phyloP scores from a whole-genome alignment of 2,113 vertebrate genomes.

The Jacana jacana region DNA sequence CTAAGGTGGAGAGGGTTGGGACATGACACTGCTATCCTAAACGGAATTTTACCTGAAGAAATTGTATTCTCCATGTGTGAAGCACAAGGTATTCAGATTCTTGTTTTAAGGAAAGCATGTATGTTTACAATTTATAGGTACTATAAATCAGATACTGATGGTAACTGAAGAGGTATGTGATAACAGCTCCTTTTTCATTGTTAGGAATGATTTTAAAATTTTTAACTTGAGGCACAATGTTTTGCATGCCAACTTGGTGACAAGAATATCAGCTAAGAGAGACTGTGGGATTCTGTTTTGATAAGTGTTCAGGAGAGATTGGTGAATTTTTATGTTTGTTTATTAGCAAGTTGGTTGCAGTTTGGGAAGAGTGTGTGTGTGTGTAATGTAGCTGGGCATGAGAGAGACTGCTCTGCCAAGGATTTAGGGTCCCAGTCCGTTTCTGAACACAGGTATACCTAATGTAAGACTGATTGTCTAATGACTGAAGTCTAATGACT shows the following conservation, averaged over 20 bases:
- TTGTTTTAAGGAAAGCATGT: background rate
- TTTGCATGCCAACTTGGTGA: background rate
- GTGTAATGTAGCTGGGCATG: background rate
- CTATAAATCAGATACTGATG: background rate
- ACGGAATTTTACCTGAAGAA: background rate
- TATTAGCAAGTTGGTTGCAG: background rate
- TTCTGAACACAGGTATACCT: background rate
- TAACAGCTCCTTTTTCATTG: background rate
- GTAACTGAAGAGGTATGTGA: background rate
- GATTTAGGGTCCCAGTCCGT: background rate
- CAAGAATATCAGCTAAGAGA: background rate
- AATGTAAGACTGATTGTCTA: too few relatives aligned
- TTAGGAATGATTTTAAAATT: too few relatives aligned
- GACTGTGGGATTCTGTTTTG: background rate
- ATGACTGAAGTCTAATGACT: too few relatives aligned
- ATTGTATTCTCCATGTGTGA: background rate
- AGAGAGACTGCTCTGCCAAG: background rate
- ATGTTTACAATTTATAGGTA: background rate
- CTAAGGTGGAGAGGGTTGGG: background rate
- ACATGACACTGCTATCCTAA: background rate
- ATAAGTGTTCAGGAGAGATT: background rate
- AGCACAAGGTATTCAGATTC: background rate
- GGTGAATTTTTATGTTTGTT: background rate
- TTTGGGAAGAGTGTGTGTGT: background rate
- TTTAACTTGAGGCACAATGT: background rate